These are phyloP conservation scores for Gymnoscopelus microlampas DNA, from an alignment of 2,797 vertebrate genomes.

Conservation along the genomic window DNA sequence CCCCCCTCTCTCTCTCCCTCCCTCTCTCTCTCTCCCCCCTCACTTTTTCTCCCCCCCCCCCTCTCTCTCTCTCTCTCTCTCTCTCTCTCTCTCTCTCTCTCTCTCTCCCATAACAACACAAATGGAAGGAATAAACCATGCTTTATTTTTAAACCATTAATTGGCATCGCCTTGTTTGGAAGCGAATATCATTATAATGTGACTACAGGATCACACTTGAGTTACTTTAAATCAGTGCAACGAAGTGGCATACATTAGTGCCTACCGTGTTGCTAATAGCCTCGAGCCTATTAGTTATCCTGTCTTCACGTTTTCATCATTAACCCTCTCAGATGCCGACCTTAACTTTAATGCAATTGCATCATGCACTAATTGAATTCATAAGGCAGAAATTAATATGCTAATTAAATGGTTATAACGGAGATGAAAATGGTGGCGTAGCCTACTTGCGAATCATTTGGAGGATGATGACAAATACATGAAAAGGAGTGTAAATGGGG, in stretches of 20 bases:
- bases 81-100: too few relatives aligned
- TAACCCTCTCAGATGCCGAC: slow-evolving; percentile 63
- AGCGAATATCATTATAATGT: slow-evolving; percentile 26
- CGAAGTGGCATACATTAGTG: slow-evolving; percentile 57
- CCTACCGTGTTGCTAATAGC: slow-evolving; percentile 66
- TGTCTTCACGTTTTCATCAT: slow-evolving; percentile 67
- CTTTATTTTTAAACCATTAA: slow-evolving; percentile 24
- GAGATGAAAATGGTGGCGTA: slow-evolving; percentile 32
- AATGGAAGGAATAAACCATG: background rate
- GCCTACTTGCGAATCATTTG: slow-evolving; percentile 40
- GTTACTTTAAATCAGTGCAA: slow-evolving; percentile 62
- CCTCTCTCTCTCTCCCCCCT: slow-evolving; percentile 23
- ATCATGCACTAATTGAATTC: slow-evolving; percentile 69
- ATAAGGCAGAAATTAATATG: slow-evolving; percentile 68
- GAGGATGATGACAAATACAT: slow-evolving; percentile 65
- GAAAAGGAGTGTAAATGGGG: slow-evolving; percentile 64
- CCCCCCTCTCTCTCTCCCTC: background rate
- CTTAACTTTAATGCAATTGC: slow-evolving; percentile 60
- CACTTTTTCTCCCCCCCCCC: too few relatives aligned
- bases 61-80: slow-evolving; percentile 14
- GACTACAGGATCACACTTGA: slow-evolving; percentile 53
- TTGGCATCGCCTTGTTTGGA: slow-evolving; percentile 32
- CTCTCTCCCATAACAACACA: background rate
- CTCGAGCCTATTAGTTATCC: slow-evolving; percentile 67
- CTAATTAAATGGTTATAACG: slow-evolving; percentile 47